Conservation (phyloP, 2,888 invertebrate species). For the Epistrophe eligans region DNA sequence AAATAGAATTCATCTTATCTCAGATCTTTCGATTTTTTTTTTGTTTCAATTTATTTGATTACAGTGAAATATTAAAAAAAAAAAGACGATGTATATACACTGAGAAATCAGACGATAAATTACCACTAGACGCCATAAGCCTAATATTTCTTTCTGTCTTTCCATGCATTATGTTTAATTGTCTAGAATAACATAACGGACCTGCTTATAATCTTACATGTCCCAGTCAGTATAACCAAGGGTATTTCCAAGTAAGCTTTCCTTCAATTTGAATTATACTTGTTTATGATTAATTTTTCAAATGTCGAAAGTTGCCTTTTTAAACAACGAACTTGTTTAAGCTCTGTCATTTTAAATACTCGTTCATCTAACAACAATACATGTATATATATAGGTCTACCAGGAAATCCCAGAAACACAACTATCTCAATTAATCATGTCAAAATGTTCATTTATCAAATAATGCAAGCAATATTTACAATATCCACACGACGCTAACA, state of each 20-base stretch:
- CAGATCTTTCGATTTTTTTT: too few relatives aligned
- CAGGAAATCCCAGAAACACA: constrained; percentile 3
- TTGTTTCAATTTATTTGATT: too few relatives aligned
- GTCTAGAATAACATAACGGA: too few relatives aligned
- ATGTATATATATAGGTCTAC: too few relatives aligned
- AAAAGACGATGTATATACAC: too few relatives aligned
- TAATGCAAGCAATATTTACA: background rate
- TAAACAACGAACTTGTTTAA: background rate
- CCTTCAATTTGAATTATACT: background rate
- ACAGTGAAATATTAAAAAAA: too few relatives aligned
- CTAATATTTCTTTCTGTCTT: too few relatives aligned
- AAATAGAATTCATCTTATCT: too few relatives aligned
- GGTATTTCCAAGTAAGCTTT: background rate
- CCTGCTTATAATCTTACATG: background rate
- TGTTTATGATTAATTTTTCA: background rate
- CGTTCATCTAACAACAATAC: background rate
- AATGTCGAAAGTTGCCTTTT: background rate
- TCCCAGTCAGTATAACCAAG: background rate
- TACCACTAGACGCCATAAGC: too few relatives aligned
- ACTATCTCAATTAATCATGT: constrained; percentile 30
- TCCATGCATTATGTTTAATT: too few relatives aligned
- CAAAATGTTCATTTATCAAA: constrained; percentile 16
- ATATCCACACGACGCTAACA: background rate
- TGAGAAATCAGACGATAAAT: too few relatives aligned
- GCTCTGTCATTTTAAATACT: background rate